Evolutionary conservation across 2,888 invertebrate genomes (phyloP).

Genomic region (Parnassius mnemosyne): DNA sequence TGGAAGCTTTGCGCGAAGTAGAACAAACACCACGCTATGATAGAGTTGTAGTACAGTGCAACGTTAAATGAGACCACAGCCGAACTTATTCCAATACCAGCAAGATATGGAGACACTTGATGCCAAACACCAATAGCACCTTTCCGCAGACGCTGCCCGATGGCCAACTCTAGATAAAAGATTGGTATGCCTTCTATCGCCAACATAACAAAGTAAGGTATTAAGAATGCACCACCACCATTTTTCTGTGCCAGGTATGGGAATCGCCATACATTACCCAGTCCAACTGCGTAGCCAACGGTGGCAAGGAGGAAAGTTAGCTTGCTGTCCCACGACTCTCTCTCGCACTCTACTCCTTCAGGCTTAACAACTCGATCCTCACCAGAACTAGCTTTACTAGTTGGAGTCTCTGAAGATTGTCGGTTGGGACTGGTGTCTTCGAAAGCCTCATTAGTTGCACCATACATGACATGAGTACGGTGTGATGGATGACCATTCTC

Average conservation of each 20-base stretch:
- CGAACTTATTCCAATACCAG: conserved; percentile 95
- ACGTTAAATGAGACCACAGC: conserved; percentile 98
- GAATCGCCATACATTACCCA: conserved; percentile 97
- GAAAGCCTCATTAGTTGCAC: conserved; percentile 93
- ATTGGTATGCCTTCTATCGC: conserved; percentile 97
- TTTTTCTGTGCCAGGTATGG: conserved; percentile 97
- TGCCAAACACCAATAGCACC: conserved; percentile 98
- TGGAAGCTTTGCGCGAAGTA: conserved; percentile 97
- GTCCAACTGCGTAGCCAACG: conserved; percentile 96
- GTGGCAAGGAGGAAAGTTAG: conserved; percentile 95
- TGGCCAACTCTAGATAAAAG: conserved; percentile 96
- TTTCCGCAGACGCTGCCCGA: conserved; percentile 95
- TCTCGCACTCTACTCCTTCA: conserved; percentile 86
- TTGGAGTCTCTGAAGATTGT: conserved; percentile 65
- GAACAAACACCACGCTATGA: conserved; percentile 98
- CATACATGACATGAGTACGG: conserved; percentile 84
- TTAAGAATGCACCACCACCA: conserved; percentile 97
- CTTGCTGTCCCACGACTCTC: conserved; percentile 96
- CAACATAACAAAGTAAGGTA: conserved; percentile 97
- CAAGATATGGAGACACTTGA: conserved; percentile 93
- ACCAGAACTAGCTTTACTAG: conserved; percentile 83
- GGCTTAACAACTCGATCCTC: conserved; percentile 85
- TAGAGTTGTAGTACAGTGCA: conserved; percentile 97
- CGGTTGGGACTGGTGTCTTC: conserved; percentile 74
- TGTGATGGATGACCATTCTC: conserved; percentile 82